phyloP scores from a whole-genome alignment of 2,888 invertebrate species.

The Tipula confusa region DNA sequence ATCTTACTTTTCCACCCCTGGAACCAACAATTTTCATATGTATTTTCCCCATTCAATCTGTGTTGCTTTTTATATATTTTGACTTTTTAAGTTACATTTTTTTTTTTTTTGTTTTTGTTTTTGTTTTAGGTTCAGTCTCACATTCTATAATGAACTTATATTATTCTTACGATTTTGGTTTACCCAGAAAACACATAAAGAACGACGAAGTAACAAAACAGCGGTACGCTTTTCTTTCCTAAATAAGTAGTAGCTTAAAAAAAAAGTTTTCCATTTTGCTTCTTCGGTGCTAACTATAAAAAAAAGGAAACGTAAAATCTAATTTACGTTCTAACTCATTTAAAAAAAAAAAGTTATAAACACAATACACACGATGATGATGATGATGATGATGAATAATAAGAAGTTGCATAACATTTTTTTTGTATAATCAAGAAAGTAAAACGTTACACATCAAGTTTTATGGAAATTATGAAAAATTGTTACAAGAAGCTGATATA shows the following conservation, averaged over 20 bases:
- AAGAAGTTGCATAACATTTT: background rate
- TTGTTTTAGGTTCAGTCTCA: no score
- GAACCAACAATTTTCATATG: background rate
- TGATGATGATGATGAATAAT: background rate
- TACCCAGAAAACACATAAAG: background rate
- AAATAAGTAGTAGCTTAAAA: background rate
- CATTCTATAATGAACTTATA: conserved; percentile 5
- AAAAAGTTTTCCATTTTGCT: background rate
- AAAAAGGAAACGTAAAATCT: background rate
- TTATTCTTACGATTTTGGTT: conserved; percentile 10
- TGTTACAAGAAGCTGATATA: background rate
- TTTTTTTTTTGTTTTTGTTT: background rate
- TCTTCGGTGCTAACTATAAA: background rate
- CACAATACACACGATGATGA: background rate
- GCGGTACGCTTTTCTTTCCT: background rate
- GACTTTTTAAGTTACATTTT: background rate
- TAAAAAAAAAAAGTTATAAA: conserved; percentile 8
- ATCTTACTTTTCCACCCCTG: background rate
- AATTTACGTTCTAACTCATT: conserved; percentile 25
- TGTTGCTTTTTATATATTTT: background rate
- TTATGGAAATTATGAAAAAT: conserved; percentile 25
- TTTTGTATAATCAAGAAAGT: background rate
- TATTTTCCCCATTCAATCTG: background rate
- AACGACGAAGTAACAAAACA: background rate
- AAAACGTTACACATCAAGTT: conserved; percentile 12